Percentiles rank a stretch among this genome's conserved stretches.
phyloP scores from a whole-genome alignment of 92 coral and sea anemone species.

The Epizoanthus illoricatus region DNA sequence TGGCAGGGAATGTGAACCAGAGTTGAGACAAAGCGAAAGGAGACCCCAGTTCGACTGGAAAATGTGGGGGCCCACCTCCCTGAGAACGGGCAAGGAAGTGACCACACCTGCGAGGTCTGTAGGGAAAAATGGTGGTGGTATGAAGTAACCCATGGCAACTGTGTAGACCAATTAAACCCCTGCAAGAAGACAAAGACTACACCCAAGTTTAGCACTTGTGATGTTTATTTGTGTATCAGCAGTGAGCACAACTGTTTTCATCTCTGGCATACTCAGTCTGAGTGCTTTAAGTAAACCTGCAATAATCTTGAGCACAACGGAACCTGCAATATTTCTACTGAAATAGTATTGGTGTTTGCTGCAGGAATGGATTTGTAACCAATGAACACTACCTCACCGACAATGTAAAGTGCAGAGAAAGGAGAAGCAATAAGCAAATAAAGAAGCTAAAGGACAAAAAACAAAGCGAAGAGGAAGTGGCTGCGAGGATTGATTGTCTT shows the following conservation, averaged over 20 bases:
- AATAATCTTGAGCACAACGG: too few relatives aligned
- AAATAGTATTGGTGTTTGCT: too few relatives aligned
- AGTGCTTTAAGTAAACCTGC: conserved; percentile 28
- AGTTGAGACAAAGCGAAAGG: conserved; percentile 44
- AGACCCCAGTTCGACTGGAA: conserved; percentile 36
- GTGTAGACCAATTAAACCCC: too few relatives aligned
- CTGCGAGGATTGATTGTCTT: neutral
- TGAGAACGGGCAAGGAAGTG: conserved; percentile 46
- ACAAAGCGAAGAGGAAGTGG: neutral
- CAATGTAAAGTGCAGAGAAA: too few relatives aligned
- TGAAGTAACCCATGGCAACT: conserved; percentile 4
- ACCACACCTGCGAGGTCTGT: conserved; percentile 57
- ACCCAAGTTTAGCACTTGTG: conserved; percentile 38
- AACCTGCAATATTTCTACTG: too few relatives aligned
- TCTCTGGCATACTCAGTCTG: conserved; percentile 48
- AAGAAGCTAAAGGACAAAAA: neutral
- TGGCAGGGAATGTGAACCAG: conserved; percentile 37
- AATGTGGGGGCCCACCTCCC: conserved; percentile 50
- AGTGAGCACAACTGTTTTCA: conserved; percentile 46
- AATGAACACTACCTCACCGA: too few relatives aligned
- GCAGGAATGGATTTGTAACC: too few relatives aligned
- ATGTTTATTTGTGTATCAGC: conserved; percentile 52
- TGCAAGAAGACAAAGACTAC: conserved; percentile 40
- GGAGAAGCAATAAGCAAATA: neutral
- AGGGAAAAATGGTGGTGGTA: conserved; percentile 34